phyloP scores from a whole-genome alignment of 2,888 invertebrate genomes.

The Hermaeophaga mercurialis region DNA sequence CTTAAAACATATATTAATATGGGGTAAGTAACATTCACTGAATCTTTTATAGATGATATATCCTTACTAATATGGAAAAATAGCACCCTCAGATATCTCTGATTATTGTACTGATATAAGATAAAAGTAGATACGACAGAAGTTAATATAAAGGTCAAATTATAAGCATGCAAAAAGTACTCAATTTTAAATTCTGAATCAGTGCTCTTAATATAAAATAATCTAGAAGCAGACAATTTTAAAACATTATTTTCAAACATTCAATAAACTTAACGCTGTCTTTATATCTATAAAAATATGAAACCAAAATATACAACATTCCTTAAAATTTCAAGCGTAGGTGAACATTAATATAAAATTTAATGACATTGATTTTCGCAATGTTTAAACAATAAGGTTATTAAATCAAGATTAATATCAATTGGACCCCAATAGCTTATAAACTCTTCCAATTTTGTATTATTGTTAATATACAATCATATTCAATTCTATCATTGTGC shows the following conservation, averaged over 20 bases:
- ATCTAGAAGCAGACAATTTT: no score
- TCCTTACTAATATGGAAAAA: slow-evolving; percentile 27
- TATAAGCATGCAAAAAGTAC: no score
- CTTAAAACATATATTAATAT: slow-evolving; percentile 31
- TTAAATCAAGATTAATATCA: slow-evolving; percentile 7
- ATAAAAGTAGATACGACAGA: background rate
- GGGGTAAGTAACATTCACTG: slow-evolving; percentile 29
- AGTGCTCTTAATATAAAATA: no score
- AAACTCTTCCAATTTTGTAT: no score
- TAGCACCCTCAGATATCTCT: slow-evolving; percentile 37
- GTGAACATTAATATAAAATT: no score
- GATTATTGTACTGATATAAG: slow-evolving; percentile 27
- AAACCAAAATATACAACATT: slow-evolving; percentile 14
- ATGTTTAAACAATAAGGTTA: background rate
- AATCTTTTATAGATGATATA: slow-evolving; percentile 19
- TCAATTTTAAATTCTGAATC: no score
- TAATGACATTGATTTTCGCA: background rate
- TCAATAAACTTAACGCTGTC: no score
- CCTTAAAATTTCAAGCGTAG: slow-evolving; percentile 11
- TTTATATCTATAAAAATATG: slow-evolving; percentile 9
- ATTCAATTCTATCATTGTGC: no score
- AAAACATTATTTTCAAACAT: no score
- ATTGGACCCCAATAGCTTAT: background rate
- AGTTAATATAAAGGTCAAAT: background rate
- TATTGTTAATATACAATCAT: no score